A percentile compares a stretch with the other conserved stretches of the same genome.
These are phyloP conservation scores for Artibeus jamaicensis DNA, from an alignment of 2,797 vertebrate species.

Conservation along the genomic window DNA sequence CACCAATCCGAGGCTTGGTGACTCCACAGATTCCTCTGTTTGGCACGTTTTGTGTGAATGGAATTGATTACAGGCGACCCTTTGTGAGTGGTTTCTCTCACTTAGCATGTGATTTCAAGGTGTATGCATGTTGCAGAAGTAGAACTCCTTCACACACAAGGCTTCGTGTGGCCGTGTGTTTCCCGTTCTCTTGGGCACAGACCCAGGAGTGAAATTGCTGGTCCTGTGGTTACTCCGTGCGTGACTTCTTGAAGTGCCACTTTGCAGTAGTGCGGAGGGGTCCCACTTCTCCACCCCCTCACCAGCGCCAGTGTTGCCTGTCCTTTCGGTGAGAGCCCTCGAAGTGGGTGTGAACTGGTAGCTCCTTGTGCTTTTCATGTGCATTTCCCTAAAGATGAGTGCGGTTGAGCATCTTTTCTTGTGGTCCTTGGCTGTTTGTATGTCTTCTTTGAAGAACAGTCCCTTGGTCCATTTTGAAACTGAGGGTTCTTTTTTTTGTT, in stretches of 20 bases:
- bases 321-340: background rate
- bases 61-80: background rate
- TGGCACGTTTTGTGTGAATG: background rate
- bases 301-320: background rate
- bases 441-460: background rate
- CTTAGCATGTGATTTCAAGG: background rate
- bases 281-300: background rate
- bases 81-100: background rate
- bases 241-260: no score
- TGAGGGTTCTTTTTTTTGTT: background rate
- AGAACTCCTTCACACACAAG: background rate
- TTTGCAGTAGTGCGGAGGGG: rapidly evolving
- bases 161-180: background rate
- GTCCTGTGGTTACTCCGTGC: background rate
- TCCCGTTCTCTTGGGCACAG: background rate
- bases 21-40: background rate
- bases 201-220: background rate
- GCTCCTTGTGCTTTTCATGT: background rate
- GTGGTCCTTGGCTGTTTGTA: background rate
- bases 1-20: background rate
- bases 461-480: background rate
- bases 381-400: background rate
- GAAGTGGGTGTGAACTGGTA: background rate
- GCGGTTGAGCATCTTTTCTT: background rate
- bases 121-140: background rate